Evolutionary conservation across 2,113 vertebrate species (phyloP).

Genomic region (Caloenas nicobarica): DNA sequence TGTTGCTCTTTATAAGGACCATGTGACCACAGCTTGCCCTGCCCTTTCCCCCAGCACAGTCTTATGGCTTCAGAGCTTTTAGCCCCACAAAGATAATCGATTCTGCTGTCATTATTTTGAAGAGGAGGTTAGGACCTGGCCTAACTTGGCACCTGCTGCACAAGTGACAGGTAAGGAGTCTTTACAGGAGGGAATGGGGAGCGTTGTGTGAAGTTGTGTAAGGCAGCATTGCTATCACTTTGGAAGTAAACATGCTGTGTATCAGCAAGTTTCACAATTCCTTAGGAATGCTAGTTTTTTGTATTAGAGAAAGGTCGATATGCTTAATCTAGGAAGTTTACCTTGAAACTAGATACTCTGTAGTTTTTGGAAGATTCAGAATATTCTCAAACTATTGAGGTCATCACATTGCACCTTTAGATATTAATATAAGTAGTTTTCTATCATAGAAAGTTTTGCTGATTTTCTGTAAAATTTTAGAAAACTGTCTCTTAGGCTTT

Average conservation of each 20-base stretch:
- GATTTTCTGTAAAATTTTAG: not conserved
- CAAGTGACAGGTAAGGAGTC: constrained; percentile 64
- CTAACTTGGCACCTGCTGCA: constrained; percentile 55
- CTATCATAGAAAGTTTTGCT: not conserved
- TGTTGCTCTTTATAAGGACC: constrained; percentile 7
- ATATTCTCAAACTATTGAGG: not conserved
- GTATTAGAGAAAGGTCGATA: not conserved
- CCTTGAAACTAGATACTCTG: not conserved
- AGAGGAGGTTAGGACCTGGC: constrained; percentile 56
- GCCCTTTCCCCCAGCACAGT: constrained; percentile 35
- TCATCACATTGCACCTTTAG: not conserved
- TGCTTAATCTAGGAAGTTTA: not conserved
- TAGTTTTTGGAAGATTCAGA: not conserved
- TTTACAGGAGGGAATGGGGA: constrained; percentile 20
- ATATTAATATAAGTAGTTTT: not conserved
- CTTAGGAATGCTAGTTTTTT: not conserved
- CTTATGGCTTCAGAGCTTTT: constrained; percentile 49
- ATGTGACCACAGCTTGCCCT: not conserved
- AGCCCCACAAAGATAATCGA: constrained; percentile 53
- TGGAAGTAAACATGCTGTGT: not conserved
- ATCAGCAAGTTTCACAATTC: not conserved
- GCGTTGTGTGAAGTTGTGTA: not conserved
- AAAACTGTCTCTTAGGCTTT: not conserved
- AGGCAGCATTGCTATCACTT: not conserved
- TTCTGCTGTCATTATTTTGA: constrained; percentile 54